Conservation (phyloP, 2,797 vertebrate species). For the Alcedo quadribrachys region DNA sequence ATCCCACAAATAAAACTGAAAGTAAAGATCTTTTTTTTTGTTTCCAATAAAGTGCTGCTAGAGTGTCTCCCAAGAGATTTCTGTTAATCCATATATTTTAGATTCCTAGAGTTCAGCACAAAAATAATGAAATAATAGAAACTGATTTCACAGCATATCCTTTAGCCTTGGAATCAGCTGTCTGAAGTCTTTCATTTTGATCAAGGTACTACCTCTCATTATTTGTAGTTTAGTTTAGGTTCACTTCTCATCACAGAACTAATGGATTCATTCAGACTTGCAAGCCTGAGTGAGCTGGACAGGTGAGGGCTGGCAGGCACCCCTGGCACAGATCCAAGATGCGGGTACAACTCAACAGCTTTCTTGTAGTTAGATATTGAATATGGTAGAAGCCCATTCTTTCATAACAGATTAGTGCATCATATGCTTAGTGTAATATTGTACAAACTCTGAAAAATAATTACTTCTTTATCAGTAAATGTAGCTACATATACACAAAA, state of each 20-base stretch:
- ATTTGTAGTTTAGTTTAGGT: constrained; percentile 43
- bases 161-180: constrained; percentile 29
- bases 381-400: background rate
- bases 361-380: background rate
- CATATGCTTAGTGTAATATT: background rate
- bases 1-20: background rate
- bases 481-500: background rate
- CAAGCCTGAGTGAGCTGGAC: constrained; percentile 33
- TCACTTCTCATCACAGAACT: constrained; percentile 46
- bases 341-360: background rate
- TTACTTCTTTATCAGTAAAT: background rate
- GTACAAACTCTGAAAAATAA: background rate
- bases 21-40: constrained; percentile 2
- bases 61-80: background rate
- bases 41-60: background rate
- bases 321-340: constrained; percentile 20
- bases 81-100: background rate
- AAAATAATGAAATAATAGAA: background rate
- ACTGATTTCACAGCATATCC: background rate
- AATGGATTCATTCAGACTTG: constrained; percentile 37
- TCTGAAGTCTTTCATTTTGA: constrained; percentile 18
- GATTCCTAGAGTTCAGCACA: background rate
- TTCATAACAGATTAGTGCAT: background rate
- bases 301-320: constrained; percentile 48
- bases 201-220: background rate